phyloP scores from a whole-genome alignment of 2,888 invertebrate species.

The Drosophila differens region DNA sequence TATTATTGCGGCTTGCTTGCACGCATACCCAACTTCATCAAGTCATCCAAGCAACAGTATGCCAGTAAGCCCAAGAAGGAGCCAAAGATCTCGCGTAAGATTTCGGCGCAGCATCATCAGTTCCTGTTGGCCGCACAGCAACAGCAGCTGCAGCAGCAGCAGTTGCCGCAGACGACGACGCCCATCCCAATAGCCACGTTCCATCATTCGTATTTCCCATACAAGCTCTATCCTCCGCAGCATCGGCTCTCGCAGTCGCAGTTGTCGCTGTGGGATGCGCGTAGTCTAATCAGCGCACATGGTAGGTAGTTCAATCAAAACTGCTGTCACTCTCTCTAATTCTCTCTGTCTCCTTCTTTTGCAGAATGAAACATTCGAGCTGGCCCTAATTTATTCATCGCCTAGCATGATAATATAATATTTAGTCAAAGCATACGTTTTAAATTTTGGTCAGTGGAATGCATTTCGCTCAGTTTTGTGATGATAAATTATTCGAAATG shows the following conservation, averaged over 20 bases:
- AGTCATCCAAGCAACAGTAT: constrained; percentile 84
- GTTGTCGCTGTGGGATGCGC: constrained; percentile 84
- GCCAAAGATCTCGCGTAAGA: constrained; percentile 83
- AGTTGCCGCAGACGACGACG: constrained; percentile 69
- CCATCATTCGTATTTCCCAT: constrained; percentile 83
- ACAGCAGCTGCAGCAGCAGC: constrained; percentile 52
- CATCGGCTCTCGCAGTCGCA: constrained; percentile 85
- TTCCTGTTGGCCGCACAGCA: constrained; percentile 52
- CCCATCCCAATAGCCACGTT: constrained; percentile 84
- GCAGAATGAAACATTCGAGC: constrained; percentile 67
- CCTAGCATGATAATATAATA: constrained; percentile 64
- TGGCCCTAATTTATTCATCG: constrained; percentile 70
- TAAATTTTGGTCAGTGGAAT: constrained; percentile 62
- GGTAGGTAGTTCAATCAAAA: constrained; percentile 57
- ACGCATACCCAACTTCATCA: constrained; percentile 89
- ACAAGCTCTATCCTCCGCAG: constrained; percentile 83
- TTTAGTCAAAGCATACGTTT: constrained; percentile 69
- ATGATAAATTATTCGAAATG: constrained; percentile 71
- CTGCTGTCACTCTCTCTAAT: neutral
- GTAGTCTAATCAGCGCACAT: constrained; percentile 84
- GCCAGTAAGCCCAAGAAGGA: constrained; percentile 77
- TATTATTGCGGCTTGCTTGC: constrained; percentile 90
- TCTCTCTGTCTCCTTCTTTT: constrained; percentile 16
- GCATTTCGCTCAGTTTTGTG: constrained; percentile 72
- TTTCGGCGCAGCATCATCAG: constrained; percentile 83